Conservation (phyloP, 2,888 invertebrate species). For the Elysia crispata region DNA sequence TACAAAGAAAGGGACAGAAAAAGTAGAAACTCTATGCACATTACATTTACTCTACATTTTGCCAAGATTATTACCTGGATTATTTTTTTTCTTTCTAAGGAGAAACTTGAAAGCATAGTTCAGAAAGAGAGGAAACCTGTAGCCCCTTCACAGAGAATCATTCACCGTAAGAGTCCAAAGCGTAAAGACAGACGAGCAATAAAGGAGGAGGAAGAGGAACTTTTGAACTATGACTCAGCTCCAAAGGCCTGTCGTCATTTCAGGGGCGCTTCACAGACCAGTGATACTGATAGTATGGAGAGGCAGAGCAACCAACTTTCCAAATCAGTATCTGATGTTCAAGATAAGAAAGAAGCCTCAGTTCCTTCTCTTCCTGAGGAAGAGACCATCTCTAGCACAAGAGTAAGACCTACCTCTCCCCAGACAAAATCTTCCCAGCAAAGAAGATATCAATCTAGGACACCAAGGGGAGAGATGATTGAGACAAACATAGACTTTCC, state of each 20-base stretch:
- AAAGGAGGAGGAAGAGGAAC: conserved; percentile 31
- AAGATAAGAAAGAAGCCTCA: neutral
- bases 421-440: neutral
- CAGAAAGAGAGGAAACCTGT: conserved; percentile 38
- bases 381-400: neutral
- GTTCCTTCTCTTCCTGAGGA: neutral
- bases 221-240: conserved; percentile 48
- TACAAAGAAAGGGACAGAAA: too few relatives aligned
- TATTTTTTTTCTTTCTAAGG: neutral
- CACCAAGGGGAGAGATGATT: neutral
- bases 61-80: too few relatives aligned
- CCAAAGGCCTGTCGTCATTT: conserved; percentile 32
- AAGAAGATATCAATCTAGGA: neutral
- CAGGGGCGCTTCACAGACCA: neutral
- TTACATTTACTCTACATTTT: too few relatives aligned
- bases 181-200: conserved; percentile 14
- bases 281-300: neutral
- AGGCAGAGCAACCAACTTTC: neutral
- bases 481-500: conserved; percentile 23
- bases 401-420: neutral
- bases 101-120: conserved; percentile 24
- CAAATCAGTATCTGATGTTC: neutral
- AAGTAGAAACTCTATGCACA: too few relatives aligned
- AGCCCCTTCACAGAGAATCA: conserved; percentile 50
- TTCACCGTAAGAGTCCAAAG: conserved; percentile 47